A percentile compares a stretch with the other conserved stretches of the same genome.
Evolutionary conservation across 35 echinoderm and acorn worm genomes (phyloP).

Genomic region (Ophiothrix spiculata): DNA sequence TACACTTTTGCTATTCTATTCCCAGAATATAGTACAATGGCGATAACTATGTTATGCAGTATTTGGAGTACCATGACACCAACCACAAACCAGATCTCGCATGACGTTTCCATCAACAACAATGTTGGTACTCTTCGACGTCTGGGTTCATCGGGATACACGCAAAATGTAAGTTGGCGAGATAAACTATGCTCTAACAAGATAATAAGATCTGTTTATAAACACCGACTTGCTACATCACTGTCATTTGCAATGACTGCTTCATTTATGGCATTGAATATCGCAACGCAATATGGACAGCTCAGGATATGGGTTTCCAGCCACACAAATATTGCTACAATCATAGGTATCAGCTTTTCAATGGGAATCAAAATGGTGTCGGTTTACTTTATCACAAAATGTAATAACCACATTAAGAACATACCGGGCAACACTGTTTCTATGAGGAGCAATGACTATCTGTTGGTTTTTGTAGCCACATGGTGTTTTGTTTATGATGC

Average conservation of each 20-base stretch:
- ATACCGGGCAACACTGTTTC: background rate
- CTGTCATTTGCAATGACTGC: background rate
- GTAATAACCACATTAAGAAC: background rate
- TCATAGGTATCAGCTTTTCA: background rate
- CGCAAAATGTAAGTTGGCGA: background rate
- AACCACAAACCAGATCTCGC: no score
- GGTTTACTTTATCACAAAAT: background rate
- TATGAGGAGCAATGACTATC: background rate
- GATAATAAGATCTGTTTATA: no score
- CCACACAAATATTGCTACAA: background rate
- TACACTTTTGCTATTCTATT: background rate
- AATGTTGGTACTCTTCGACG: background rate
- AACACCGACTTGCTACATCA: background rate
- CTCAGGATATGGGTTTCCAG: background rate
- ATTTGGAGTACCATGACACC: background rate
- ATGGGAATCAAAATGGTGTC: background rate
- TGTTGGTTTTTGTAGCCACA: background rate
- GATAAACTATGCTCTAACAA: background rate
- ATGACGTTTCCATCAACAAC: background rate
- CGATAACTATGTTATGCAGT: background rate
- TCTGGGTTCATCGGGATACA: no score
- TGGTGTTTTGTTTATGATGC: background rate
- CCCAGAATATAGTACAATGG: background rate
- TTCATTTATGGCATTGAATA: background rate
- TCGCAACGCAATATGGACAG: background rate